These are phyloP conservation scores for Drusus annulatus DNA, from an alignment of 1,140 invertebrate species.

Conservation along the genomic window DNA sequence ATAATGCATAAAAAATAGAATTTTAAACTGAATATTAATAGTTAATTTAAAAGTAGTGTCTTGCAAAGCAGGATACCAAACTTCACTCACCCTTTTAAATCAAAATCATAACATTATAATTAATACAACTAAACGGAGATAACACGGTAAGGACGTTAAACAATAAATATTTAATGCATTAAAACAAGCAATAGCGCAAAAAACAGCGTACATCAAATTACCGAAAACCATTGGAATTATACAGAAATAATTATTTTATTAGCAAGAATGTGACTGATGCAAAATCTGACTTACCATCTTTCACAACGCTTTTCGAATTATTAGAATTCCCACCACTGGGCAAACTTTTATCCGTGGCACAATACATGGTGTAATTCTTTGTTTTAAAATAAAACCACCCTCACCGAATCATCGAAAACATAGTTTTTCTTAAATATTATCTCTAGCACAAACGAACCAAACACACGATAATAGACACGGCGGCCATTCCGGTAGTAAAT, in stretches of 20 bases:
- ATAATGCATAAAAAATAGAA: background rate
- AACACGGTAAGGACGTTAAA: constrained; percentile 38
- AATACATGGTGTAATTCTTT: constrained; percentile 65
- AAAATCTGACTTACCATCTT: constrained; percentile 73
- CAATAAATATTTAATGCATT: constrained; percentile 7
- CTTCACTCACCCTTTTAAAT: constrained; percentile 45
- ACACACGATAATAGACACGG: constrained; percentile 66
- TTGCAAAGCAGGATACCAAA: constrained; percentile 9
- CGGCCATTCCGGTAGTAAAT: constrained; percentile 73
- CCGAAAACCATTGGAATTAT: constrained; percentile 24
- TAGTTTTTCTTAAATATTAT: constrained; percentile 56
- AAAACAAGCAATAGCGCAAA: constrained; percentile 18
- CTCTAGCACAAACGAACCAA: constrained; percentile 63
- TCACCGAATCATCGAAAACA: constrained; percentile 50
- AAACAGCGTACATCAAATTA: background rate
- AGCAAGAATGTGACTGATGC: constrained; percentile 61
- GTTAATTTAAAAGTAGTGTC: background rate
- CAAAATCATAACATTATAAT: constrained; percentile 50
- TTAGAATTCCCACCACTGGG: constrained; percentile 70
- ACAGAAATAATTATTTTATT: constrained; percentile 32
- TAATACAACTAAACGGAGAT: constrained; percentile 22
- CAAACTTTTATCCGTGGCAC: constrained; percentile 71
- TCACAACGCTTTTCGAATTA: constrained; percentile 69
- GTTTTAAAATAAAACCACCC: constrained; percentile 47
- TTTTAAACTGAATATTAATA: constrained; percentile 4